Conservation (phyloP, 2,797 vertebrate species). For the Urophycis tenuis region DNA sequence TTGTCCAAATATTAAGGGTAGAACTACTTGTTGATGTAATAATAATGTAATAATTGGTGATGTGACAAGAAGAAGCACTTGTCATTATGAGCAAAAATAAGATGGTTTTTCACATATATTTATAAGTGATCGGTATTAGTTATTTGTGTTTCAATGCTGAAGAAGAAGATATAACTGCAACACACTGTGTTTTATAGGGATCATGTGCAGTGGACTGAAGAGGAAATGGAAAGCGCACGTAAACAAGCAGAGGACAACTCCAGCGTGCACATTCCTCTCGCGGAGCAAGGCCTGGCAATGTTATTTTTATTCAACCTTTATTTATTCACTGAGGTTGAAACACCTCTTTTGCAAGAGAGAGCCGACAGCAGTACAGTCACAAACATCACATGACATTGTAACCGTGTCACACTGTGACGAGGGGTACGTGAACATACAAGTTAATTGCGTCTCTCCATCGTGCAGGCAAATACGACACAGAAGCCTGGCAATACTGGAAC, state of each 20-base stretch:
- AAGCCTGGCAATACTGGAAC: slow-evolving; percentile 83
- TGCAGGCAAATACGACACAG: slow-evolving; percentile 78
- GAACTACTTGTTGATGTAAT: neutral
- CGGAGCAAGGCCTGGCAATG: neutral
- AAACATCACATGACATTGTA: neutral
- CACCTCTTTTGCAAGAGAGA: neutral
- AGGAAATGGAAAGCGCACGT: slow-evolving; percentile 74
- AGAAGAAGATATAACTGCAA: neutral
- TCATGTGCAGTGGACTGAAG: slow-evolving; percentile 86
- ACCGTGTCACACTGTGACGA: neutral
- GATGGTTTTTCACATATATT: neutral
- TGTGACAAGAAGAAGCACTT: neutral
- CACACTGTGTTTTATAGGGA: slow-evolving; percentile 72
- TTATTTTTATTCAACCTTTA: neutral
- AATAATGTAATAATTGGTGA: too few relatives aligned
- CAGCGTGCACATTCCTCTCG: slow-evolving; percentile 59
- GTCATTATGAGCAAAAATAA: neutral
- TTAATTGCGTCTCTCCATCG: slow-evolving; percentile 11
- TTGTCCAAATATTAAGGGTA: neutral
- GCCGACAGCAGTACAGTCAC: neutral
- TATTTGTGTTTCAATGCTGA: neutral
- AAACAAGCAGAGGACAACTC: slow-evolving; percentile 81
- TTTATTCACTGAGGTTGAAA: neutral
- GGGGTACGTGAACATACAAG: neutral
- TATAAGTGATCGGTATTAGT: neutral